phyloP scores from a whole-genome alignment of 1,140 invertebrate genomes.

The Listronotus bonariensis region DNA sequence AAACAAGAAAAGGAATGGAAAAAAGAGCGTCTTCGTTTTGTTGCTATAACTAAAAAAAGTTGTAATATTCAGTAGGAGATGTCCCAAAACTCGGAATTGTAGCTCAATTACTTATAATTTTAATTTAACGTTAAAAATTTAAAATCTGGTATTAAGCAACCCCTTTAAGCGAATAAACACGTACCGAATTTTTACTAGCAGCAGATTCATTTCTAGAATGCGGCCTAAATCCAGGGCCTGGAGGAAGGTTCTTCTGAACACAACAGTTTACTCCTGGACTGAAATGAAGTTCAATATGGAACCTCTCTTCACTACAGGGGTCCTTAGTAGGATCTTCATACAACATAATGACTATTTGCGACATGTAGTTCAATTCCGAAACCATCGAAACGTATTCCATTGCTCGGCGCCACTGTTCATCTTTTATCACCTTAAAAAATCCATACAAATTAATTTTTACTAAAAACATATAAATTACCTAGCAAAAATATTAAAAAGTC shows the following conservation, averaged over 20 bases:
- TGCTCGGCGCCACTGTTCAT: constrained; percentile 97
- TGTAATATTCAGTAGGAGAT: too few species aligned
- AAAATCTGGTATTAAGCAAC: too few species aligned
- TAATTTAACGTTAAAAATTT: too few species aligned
- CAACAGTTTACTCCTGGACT: constrained; percentile 96
- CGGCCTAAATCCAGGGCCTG: constrained; percentile 90
- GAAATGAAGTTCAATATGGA: constrained; percentile 97
- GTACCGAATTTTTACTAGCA: constrained; percentile 58
- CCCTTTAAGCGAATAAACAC: too few species aligned
- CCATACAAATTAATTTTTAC: too few species aligned
- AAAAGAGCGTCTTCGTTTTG: too few species aligned
- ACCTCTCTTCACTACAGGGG: constrained; percentile 85
- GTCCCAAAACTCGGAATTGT: too few species aligned
- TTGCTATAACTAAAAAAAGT: too few species aligned
- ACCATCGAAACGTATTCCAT: constrained; percentile 98
- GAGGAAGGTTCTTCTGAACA: constrained; percentile 91
- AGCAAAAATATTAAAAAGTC: too few species aligned
- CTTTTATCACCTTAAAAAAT: constrained; percentile 69
- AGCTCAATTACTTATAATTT: too few species aligned
- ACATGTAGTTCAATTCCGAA: constrained; percentile 99
- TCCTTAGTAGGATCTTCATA: constrained; percentile 98
- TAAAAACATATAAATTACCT: too few species aligned
- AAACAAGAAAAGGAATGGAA: too few species aligned
- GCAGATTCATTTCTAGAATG: constrained; percentile 83
- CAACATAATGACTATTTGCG: constrained; percentile 98